phyloP scores from a whole-genome alignment of 2,888 invertebrate genomes.

The Orchesellides sinensis region DNA sequence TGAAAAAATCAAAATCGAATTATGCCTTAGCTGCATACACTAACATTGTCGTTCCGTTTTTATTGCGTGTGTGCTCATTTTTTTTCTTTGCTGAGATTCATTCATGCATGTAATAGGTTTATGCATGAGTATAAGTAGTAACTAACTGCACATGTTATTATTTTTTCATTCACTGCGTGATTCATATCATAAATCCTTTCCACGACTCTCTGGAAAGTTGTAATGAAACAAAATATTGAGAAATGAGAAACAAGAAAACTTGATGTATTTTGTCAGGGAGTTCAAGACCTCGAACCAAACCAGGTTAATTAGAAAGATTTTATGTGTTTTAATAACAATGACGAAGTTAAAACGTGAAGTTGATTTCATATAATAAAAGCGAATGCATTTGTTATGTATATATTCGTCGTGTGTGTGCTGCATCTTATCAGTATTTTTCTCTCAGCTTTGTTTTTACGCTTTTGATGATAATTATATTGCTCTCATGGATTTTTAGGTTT shows the following conservation, averaged over 20 bases:
- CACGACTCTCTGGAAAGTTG: too few relatives aligned
- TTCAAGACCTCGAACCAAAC: too few relatives aligned
- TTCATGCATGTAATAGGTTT: constrained; percentile 1
- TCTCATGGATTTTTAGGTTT: constrained; percentile 13
- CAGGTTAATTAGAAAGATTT: constrained; percentile 43
- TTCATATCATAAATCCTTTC: neutral
- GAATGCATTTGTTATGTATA: too few relatives aligned
- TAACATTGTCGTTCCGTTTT: too few relatives aligned
- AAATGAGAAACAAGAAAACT: neutral
- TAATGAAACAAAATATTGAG: too few relatives aligned
- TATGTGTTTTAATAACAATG: constrained; percentile 3
- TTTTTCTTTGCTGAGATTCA: neutral
- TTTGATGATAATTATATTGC: constrained; percentile 28
- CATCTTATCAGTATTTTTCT: constrained; percentile 1
- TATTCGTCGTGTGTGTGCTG: constrained; percentile 39
- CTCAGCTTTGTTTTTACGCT: neutral
- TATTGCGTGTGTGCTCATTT: constrained; percentile 18
- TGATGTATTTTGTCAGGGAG: neutral
- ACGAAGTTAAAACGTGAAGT: neutral
- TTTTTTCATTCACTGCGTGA: neutral
- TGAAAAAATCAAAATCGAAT: constrained; percentile 17
- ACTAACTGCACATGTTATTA: too few relatives aligned
- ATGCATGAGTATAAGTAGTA: too few relatives aligned
- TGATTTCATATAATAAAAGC: too few relatives aligned
- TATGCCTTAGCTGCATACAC: too few relatives aligned